Base-by-base conservation (phyloP, 2,797 vertebrate species). In the Tiaroga cobitis region DNA sequence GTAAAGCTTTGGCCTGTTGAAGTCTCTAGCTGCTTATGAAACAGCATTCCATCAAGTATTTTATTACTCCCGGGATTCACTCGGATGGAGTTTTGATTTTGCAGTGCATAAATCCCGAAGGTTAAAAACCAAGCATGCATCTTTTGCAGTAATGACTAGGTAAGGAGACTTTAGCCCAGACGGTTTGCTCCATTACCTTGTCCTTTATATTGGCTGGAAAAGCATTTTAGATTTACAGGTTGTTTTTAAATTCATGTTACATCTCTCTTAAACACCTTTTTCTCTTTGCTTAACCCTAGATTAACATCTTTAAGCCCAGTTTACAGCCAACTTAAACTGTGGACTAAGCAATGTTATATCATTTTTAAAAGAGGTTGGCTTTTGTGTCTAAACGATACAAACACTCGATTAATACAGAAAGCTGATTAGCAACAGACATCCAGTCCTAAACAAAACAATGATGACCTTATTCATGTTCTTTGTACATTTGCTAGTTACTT, bases 11-110 rank as follows among this genome's bases (percentile, higher is more conserved):
- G 65, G 73, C 74, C 74, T 41, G 49, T 69, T 84, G n/a, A 84
- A 10, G 67, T 84, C 24, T 77, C 49, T 78, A 24, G 74, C 63
- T 69, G 49, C 46, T 69, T 39, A 78, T 78, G 34, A 77, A 78
- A 59, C 29, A 68, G 43, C 34, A 69, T 84, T 84, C 74, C 46
- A 76, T 84, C 73, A 84, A 67, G 63, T 69, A n/a, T 84, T 84
- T 69, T 84, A 84, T 84, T 78, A 77, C 82, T 84, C 34, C 19
- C 34, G 26, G 72, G 82, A 83, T 83, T 84, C 63, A 77, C 63
- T 69, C 11, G 19, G 43, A 67, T 54, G 32, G 34, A 84, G 46
- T 29, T 68, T 84, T 77, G 73, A 77, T 84, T 49, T 56, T 41
- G 51, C 74, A 59, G 82, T 84, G 43, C 32, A 56, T 68, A 77